Conservation (phyloP, 2,113 vertebrate genomes). For the Cyprinus carpio region DNA sequence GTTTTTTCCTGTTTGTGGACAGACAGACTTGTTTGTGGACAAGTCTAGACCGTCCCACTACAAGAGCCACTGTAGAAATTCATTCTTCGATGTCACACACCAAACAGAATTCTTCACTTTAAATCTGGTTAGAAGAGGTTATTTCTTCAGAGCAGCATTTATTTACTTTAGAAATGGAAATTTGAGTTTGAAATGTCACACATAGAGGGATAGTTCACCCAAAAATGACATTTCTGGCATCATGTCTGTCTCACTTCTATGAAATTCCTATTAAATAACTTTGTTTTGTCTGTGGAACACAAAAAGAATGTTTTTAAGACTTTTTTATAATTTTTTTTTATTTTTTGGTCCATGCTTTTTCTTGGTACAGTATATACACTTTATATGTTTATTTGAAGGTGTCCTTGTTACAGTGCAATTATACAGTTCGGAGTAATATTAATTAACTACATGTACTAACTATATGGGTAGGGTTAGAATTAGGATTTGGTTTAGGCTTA, state of each 20-base stretch:
- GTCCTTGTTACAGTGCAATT: too few relatives aligned
- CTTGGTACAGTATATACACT: too few relatives aligned
- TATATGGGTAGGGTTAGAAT: too few relatives aligned
- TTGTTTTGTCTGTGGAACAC: not conserved
- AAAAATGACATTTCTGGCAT: not conserved
- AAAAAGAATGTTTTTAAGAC: not conserved
- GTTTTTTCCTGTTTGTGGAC: conserved; percentile 45
- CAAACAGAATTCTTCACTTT: not conserved
- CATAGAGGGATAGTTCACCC: not conserved
- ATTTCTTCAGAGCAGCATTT: not conserved
- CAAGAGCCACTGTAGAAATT: not conserved
- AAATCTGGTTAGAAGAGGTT: not conserved
- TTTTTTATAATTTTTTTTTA: too few relatives aligned
- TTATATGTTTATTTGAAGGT: too few relatives aligned
- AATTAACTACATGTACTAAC: too few relatives aligned
- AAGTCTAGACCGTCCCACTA: conserved; percentile 16
- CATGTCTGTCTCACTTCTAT: not conserved
- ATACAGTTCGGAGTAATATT: too few relatives aligned
- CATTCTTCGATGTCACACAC: not conserved
- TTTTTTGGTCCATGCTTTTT: not conserved
- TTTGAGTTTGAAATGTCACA: not conserved
- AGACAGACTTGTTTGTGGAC: not conserved
- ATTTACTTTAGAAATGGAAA: not conserved
- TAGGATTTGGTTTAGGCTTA: too few relatives aligned
- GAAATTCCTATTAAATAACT: not conserved